phyloP scores from a whole-genome alignment of 2,113 vertebrate genomes.

The Pterocles gutturalis region DNA sequence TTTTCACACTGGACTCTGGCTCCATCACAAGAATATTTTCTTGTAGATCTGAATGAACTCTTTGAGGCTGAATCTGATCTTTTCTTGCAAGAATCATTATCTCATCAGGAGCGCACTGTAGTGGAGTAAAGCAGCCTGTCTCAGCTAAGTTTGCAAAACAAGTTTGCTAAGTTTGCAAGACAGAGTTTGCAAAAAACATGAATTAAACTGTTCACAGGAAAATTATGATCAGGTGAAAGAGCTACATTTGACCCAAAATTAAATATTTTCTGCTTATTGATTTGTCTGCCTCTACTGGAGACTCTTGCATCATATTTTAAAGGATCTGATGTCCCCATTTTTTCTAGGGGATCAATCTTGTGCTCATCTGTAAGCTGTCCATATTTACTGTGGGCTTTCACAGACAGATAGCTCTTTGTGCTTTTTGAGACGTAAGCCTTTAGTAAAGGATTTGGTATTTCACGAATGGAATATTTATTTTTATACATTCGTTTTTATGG shows the following conservation, averaged over 20 bases:
- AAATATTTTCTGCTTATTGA: not conserved
- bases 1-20: not conserved
- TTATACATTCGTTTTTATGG: not conserved
- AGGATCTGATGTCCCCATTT: not conserved
- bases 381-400: not conserved
- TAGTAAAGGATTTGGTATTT: not conserved
- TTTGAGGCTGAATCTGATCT: not conserved
- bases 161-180: not conserved
- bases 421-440: not conserved
- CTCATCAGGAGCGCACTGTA: not conserved
- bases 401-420: not conserved
- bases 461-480: not conserved
- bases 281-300: not conserved
- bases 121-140: not conserved
- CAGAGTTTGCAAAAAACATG: not conserved
- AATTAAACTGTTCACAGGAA: not conserved
- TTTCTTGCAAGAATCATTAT: not conserved
- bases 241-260: not conserved
- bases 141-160: not conserved
- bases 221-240: not conserved
- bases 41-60: not conserved
- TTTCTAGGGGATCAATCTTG: not conserved
- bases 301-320: not conserved
- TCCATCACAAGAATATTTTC: not conserved
- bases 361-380: not conserved